phyloP scores from a whole-genome alignment of 30 jellyfish, hydroid and myxozoan species.

The Rhopilema esculentum region DNA sequence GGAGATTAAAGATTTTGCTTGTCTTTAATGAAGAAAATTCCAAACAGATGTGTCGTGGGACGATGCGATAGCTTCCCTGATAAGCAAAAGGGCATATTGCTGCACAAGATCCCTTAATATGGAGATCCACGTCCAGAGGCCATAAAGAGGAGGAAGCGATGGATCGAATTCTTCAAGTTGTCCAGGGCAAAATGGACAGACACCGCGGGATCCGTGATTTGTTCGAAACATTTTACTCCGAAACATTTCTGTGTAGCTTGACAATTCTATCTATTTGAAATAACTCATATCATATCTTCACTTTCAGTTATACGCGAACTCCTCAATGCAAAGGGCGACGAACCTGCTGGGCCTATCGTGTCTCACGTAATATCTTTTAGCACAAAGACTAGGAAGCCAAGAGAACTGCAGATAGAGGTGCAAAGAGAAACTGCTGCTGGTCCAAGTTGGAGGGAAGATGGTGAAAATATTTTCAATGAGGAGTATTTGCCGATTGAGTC shows the following conservation, averaged over 20 bases:
- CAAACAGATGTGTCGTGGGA: constrained; percentile 7
- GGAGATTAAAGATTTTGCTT: neutral
- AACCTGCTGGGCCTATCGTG: constrained; percentile 23
- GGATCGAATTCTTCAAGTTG: constrained; percentile 16
- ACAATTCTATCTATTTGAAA: constrained; percentile 3
- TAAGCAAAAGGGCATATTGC: constrained; percentile 17
- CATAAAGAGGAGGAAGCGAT: constrained; percentile 28
- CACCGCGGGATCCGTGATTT: constrained; percentile 13
- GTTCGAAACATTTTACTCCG: constrained; percentile 9
- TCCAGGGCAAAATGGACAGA: constrained; percentile 24
- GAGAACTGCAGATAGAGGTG: neutral
- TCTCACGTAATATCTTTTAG: neutral
- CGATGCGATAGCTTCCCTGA: neutral
- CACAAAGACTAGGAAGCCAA: neutral
- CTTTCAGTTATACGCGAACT: constrained; percentile 18
- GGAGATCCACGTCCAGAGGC: constrained; percentile 25
- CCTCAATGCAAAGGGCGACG: constrained; percentile 18
- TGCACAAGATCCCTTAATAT: constrained; percentile 18
- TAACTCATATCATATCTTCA: constrained; percentile 7
- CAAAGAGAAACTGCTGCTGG: neutral
- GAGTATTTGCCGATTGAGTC: neutral
- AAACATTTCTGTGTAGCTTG: neutral
- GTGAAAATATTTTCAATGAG: constrained; percentile 3
- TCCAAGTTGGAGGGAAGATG: constrained; percentile 5
- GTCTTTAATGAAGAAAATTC: neutral